phyloP scores from a whole-genome alignment of 92 coral and sea anemone genomes.

The Porites divaricata region DNA sequence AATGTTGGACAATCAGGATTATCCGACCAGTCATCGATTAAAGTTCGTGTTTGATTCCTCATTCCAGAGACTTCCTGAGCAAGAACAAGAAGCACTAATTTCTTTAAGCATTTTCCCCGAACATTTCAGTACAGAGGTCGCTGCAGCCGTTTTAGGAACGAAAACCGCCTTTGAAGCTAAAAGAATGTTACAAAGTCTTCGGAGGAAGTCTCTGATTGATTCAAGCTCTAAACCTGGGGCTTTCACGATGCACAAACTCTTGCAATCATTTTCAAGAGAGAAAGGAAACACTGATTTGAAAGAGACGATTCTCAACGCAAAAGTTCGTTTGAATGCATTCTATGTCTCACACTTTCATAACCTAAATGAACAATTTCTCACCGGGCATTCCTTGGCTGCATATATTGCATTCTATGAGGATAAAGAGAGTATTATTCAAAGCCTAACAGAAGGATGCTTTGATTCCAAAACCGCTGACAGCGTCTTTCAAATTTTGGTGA shows the following conservation, averaged over 20 bases:
- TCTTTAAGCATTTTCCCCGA: slow-evolving; percentile 17
- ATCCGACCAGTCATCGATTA: slow-evolving; percentile 22
- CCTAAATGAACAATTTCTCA: slow-evolving; percentile 6
- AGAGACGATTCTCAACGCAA: not conserved
- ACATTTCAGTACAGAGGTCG: slow-evolving; percentile 5
- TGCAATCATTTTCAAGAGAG: slow-evolving; percentile 20
- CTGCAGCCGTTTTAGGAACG: slow-evolving; percentile 7
- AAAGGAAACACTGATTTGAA: slow-evolving; percentile 33
- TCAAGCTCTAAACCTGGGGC: not conserved
- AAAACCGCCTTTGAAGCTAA: not conserved
- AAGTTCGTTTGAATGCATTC: not conserved
- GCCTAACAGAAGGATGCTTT: not conserved
- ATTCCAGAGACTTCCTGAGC: slow-evolving; percentile 1
- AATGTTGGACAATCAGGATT: slow-evolving; percentile 18
- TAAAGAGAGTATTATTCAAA: not conserved
- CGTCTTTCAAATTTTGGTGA: not conserved
- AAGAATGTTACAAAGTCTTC: not conserved
- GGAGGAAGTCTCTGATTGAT: slow-evolving; percentile 27
- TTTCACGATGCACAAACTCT: slow-evolving; percentile 34
- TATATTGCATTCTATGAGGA: not conserved
- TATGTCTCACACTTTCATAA: not conserved
- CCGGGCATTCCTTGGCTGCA: not conserved
- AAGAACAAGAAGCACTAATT: slow-evolving; percentile 15
- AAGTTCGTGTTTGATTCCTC: slow-evolving; percentile 11
- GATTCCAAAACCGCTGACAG: not conserved